Evolutionary conservation across 2,797 vertebrate genomes (phyloP).

Genomic region (Pseudochirops cupreus): DNA sequence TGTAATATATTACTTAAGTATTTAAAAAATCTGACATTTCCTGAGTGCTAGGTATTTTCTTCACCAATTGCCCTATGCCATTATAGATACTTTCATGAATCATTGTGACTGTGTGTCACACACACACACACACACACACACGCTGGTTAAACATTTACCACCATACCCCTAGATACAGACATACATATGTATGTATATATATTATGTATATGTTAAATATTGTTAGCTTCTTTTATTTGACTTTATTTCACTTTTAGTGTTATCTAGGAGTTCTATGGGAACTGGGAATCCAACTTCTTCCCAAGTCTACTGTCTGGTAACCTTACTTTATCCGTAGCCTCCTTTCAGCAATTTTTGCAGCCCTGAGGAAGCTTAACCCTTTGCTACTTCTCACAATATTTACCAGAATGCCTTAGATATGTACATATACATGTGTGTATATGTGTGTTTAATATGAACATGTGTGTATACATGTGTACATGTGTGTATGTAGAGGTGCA

Average conservation of each 20-base stretch:
- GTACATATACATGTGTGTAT: neutral
- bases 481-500: neutral
- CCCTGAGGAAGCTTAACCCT: no score
- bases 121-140: neutral
- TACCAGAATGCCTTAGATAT: neutral
- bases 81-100: neutral
- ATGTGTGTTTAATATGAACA: neutral
- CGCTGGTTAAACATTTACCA: neutral
- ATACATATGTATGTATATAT: neutral
- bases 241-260: no score
- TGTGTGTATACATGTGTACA: neutral
- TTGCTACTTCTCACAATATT: neutral
- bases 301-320: no score
- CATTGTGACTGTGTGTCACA: neutral
- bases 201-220: neutral
- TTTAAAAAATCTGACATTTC: neutral
- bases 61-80: neutral
- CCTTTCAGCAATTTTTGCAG: no score
- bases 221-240: no score
- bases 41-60: neutral
- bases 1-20: neutral
- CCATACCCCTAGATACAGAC: neutral
- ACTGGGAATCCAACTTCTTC: no score
- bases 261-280: no score
- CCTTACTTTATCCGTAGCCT: no score